Evolutionary conservation across 2,113 vertebrate species (phyloP).

Genomic region (Malurus elegans): DNA sequence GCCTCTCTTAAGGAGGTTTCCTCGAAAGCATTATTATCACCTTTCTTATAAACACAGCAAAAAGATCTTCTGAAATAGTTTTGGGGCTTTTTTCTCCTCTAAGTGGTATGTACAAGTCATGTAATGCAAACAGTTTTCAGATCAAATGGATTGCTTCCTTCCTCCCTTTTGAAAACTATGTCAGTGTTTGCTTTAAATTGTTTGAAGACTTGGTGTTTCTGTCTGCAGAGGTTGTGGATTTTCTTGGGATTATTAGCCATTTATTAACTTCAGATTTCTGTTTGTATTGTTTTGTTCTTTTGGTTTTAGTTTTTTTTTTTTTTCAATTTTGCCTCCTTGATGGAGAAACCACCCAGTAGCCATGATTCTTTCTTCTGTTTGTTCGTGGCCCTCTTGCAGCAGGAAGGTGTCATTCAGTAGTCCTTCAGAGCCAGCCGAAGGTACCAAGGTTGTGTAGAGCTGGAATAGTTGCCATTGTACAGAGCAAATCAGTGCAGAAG

Average conservation of each 20-base stretch:
- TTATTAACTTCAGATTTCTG: background rate
- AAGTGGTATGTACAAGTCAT: background rate
- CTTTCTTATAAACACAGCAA: background rate
- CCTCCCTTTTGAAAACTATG: background rate
- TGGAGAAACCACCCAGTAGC: background rate
- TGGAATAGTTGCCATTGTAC: background rate
- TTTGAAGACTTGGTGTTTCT: background rate
- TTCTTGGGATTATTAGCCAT: background rate
- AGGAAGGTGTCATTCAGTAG: background rate
- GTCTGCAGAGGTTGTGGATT: background rate
- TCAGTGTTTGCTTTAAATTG: background rate
- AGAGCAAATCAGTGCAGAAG: background rate
- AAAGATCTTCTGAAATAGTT: background rate
- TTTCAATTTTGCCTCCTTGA: background rate
- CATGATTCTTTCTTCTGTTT: background rate
- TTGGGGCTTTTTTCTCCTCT: rapidly evolving
- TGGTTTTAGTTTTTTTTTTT: no score
- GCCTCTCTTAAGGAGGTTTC: background rate
- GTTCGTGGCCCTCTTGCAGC: background rate
- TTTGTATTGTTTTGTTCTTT: background rate
- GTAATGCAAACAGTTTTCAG: background rate
- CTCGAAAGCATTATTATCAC: background rate
- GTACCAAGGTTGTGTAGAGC: background rate
- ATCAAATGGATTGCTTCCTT: background rate
- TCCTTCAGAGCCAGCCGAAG: background rate